A percentile compares a stretch with the other conserved stretches of the same genome.
Conservation (phyloP, 2,797 vertebrate genomes). For the Trachurus trachurus region DNA sequence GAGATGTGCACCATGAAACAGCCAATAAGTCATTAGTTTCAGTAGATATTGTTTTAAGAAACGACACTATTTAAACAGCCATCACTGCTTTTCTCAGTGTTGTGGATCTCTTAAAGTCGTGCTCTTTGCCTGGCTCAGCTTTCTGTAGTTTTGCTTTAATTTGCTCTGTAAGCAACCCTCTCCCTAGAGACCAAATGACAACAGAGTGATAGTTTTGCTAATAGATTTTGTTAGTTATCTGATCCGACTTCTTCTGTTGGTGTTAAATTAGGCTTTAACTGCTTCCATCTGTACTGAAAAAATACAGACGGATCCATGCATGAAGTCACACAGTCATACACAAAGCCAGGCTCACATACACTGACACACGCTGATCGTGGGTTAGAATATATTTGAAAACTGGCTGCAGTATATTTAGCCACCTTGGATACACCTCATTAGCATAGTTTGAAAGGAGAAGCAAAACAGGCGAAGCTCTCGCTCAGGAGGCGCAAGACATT, state of each 20-base stretch:
- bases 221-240: constrained; percentile 85
- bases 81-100: constrained; percentile 30
- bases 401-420: constrained; percentile 45
- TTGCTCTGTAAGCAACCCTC: constrained; percentile 54
- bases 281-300: constrained; percentile 81
- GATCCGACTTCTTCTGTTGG: constrained; percentile 78
- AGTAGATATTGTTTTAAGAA: constrained; percentile 48
- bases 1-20: constrained; percentile 40
- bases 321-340: constrained; percentile 61
- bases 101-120: constrained; percentile 42
- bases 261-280: constrained; percentile 82
- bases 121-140: constrained; percentile 40
- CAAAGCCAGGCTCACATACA: constrained; percentile 36
- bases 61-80: constrained; percentile 18
- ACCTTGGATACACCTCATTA: constrained; percentile 68
- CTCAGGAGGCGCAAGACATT: constrained; percentile 47
- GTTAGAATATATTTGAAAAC: constrained; percentile 69
- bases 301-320: constrained; percentile 66
- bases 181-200: constrained; percentile 76
- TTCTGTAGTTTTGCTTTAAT: constrained; percentile 66
- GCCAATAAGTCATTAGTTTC: constrained; percentile 55
- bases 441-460: constrained; percentile 47
- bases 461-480: constrained; percentile 34
- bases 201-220: constrained; percentile 82
- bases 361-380: constrained; percentile 50